Evolutionary conservation across 1,140 invertebrate genomes (phyloP), one percentile per base, ranked within the genome.

Genomic region (Habropoda laboriosa): DNA sequence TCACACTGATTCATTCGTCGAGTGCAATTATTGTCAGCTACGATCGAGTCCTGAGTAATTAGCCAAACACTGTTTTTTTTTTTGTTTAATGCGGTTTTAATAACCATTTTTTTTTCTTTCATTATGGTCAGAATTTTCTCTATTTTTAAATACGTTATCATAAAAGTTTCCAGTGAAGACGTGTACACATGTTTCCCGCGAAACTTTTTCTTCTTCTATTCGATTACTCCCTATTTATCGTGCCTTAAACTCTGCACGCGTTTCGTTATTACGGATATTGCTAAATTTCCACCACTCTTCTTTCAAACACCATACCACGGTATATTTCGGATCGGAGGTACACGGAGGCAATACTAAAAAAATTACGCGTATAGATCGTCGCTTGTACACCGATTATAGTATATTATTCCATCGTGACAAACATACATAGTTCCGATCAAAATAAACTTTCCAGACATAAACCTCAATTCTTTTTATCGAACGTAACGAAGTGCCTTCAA

Each of bases 21-120:
- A 72, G 47, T 71, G 68, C 70, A 80, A 87, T 86, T 84, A 86
- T 87, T 86, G 83, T 85, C 80, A 83, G 68, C 82, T 85, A 87
- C 77, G 67, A 77, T 80, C 74, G 57, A 83, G 53, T 80, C 83
- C 80, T 73, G 83, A 83, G 71, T 80, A 57, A 67, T 64, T 73
- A 64, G 58, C 83, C 75, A 75, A 81, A 86, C 79, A 76, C 38
- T 81, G 82, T 75, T 49, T 27, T 42, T 42, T 10, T 13, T 16
- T 49, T 18, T 13, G 12, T 66, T 45, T 24, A 63, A 79, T 73
- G 45, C 18, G 13, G n/a, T 57, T 79, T n/a, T 30, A 74, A 57
- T 74, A 35, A 79, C 16, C n/a, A n/a, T n/a, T n/a, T n/a, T n/a
- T n/a, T n/a, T n/a, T n/a, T n/a, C n/a, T n/a, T n/a, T 47, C 74